phyloP scores from a whole-genome alignment of 2,797 vertebrate species.

The Botia almorhae region DNA sequence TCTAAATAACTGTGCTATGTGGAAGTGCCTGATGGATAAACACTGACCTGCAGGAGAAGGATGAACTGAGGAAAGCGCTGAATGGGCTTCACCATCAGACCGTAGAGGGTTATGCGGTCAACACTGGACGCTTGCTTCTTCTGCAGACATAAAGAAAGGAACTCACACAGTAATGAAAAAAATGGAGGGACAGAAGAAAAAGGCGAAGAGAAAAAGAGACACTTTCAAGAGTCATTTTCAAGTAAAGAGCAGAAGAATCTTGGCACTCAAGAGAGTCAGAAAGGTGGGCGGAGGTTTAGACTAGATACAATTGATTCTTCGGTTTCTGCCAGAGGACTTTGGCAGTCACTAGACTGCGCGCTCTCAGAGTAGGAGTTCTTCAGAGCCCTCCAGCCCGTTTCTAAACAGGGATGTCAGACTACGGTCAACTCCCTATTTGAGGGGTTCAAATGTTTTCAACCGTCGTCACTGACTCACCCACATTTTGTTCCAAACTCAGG shows the following conservation, averaged over 20 bases:
- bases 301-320: constrained; percentile 53
- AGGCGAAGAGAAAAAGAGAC: background rate
- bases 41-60: constrained; percentile 90
- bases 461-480: background rate
- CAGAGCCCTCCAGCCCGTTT: constrained; percentile 18
- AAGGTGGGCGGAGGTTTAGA: constrained; percentile 49
- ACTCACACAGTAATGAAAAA: constrained; percentile 18
- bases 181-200: background rate
- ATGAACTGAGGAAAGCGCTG: constrained; percentile 98
- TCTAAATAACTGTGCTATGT: background rate
- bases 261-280: constrained; percentile 28
- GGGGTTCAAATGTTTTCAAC: constrained; percentile 8
- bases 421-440: constrained; percentile 12
- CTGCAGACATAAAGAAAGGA: constrained; percentile 68
- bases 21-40: constrained; percentile 14
- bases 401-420: constrained; percentile 26
- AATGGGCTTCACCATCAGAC: constrained; percentile 97
- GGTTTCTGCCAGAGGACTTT: constrained; percentile 40
- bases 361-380: constrained; percentile 40
- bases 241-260: constrained; percentile 47
- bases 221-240: constrained; percentile 35
- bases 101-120: constrained; percentile 94
- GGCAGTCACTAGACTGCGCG: constrained; percentile 34
- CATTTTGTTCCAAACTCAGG: too few relatives aligned
- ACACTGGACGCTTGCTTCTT: constrained; percentile 90